These are phyloP conservation scores for Rhaphigaster nebulosa DNA, from an alignment of 2,888 invertebrate genomes.

Conservation along the genomic window DNA sequence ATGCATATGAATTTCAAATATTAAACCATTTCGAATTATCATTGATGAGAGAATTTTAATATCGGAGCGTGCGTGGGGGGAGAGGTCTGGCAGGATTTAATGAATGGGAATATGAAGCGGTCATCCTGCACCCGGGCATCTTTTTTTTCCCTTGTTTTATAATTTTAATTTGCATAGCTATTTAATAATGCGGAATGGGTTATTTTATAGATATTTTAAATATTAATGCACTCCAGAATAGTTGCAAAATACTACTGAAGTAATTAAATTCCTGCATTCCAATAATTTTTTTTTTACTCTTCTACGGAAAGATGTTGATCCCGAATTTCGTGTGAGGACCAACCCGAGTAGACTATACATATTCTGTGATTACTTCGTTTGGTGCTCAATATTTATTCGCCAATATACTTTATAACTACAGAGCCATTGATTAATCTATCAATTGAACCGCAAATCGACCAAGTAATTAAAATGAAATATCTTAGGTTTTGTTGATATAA, in stretches of 20 bases:
- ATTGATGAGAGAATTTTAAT: background rate
- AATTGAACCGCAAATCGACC: no score
- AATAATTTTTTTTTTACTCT: background rate
- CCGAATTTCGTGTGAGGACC: no score
- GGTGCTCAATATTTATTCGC: no score
- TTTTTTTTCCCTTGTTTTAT: background rate
- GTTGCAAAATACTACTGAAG: background rate
- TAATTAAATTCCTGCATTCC: background rate
- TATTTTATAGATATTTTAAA: background rate
- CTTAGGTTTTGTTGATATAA: background rate
- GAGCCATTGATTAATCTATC: no score
- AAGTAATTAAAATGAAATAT: no score
- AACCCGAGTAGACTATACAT: no score
- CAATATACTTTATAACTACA: no score
- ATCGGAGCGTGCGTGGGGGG: background rate
- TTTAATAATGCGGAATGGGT: background rate
- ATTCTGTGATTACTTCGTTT: no score
- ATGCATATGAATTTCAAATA: background rate
- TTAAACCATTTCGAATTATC: background rate
- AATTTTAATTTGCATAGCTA: slow-evolving; percentile 9
- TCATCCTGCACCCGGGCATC: background rate
- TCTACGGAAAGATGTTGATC: background rate
- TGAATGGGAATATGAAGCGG: slow-evolving; percentile 17
- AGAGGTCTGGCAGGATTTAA: background rate
- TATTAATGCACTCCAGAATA: background rate